Evolutionary conservation across 2,888 invertebrate species (phyloP), one percentile per base, ranked within the genome.

Genomic region (Malachius bipustulatus): DNA sequence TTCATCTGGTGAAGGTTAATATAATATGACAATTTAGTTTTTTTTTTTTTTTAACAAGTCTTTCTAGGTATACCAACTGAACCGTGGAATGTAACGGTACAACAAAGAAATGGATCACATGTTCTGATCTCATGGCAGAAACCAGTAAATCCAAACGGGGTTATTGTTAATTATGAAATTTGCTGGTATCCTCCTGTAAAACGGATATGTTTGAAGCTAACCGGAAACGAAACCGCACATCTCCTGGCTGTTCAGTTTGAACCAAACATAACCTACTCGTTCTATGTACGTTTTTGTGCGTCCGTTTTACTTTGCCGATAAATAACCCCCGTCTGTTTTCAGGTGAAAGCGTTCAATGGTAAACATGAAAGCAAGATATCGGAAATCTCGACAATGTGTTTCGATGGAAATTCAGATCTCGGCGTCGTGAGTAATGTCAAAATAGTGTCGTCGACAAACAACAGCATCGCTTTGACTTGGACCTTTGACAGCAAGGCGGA

Each of bases 41-140:
- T 8, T 36, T 9, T 35, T 28, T 24, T 12, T 19, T 14, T 38
- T 33, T 34, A 30, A 4, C 12, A 32, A 36, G 6, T 19, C 24
- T 24, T 35, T 30, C 9, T 47, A 55, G 47, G 62, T 70, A 70
- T 70, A 2, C 84, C 87, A 0, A 72, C 72, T 3, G 69, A 73
- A n/a, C 85, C 87, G 0, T 63, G 66, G 39, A 73, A 75, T 34
- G 61, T 87, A 0, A 69, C 69, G 1, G 76, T 75, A 0, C 64
- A 63, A 0, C 82, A 83, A 52, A 62, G 68, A 41, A 73, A 77
- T 46, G 76, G 75, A 1, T 67, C 69, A 2, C 62, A 74, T n/a
- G 70, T 85, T 10, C 64, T 72, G 42, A 65, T 85, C 0, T 60
- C 68, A 0, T 88, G 87, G 87, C 69, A 73, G 41, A 63, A 71